These are phyloP conservation scores for Podarcis muralis DNA, from an alignment of 2,113 vertebrate genomes.

Conservation along the genomic window DNA sequence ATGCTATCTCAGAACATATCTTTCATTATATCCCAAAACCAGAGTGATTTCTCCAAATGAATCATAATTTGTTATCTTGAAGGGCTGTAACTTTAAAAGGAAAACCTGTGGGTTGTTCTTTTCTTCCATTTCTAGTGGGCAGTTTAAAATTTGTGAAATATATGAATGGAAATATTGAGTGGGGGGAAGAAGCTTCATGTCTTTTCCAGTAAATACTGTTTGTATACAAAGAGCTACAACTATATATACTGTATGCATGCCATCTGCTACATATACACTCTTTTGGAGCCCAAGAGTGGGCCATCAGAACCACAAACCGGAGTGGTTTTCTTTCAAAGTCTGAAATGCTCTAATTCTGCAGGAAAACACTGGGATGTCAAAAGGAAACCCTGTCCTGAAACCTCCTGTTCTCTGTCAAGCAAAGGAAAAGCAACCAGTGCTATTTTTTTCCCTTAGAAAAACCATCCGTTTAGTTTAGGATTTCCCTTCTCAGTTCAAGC, in stretches of 20 bases:
- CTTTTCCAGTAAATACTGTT: no score
- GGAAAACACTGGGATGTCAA: no score
- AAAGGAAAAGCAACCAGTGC: background rate
- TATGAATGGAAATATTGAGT: background rate
- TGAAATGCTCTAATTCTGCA: no score
- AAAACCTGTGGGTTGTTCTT: slow-evolving; percentile 8
- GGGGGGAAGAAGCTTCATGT: no score
- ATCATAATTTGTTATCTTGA: slow-evolving; percentile 39
- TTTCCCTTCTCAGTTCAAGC: background rate
- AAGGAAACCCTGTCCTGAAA: no score
- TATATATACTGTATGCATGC: no score
- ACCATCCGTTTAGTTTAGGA: background rate
- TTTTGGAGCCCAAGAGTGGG: no score
- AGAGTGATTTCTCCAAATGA: slow-evolving; percentile 39
- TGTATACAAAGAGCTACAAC: no score
- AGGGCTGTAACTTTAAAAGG: slow-evolving; percentile 21
- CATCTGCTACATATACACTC: no score
- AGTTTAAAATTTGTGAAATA: background rate
- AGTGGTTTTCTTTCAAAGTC: no score
- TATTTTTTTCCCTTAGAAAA: background rate
- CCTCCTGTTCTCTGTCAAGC: no score
- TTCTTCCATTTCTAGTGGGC: background rate
- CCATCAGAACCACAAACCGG: no score
- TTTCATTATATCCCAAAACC: slow-evolving; percentile 36
- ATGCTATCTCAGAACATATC: slow-evolving; percentile 25